Conservation (phyloP, 2,888 invertebrate genomes). For the Melieria picta region DNA sequence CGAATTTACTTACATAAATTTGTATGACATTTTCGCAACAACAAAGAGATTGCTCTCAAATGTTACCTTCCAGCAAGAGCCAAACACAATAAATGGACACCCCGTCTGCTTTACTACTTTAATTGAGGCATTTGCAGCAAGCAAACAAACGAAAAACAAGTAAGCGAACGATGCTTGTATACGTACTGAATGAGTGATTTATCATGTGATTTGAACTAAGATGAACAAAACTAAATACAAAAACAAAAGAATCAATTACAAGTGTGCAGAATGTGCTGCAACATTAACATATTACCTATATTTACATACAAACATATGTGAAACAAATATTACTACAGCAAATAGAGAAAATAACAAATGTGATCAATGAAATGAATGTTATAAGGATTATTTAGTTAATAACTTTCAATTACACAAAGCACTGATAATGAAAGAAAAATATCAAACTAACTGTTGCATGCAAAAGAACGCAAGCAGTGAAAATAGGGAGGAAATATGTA, state of each 20-base stretch:
- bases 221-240: slow-evolving; percentile 47
- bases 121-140: slow-evolving; percentile 30
- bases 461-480: too few species aligned
- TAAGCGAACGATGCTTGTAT: slow-evolving; percentile 48
- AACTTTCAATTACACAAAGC: too few species aligned
- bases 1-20: too few species aligned
- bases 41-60: neutral
- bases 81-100: neutral
- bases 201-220: slow-evolving; percentile 57
- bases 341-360: too few species aligned
- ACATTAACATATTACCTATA: slow-evolving; percentile 1
- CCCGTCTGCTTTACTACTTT: slow-evolving; percentile 7
- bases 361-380: too few species aligned
- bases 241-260: too few species aligned
- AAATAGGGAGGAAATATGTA: too few species aligned
- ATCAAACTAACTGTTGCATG: too few species aligned
- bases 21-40: neutral
- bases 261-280: too few species aligned
- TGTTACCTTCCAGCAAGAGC: neutral
- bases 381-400: too few species aligned
- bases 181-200: slow-evolving; percentile 60
- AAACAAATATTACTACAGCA: slow-evolving; percentile 20
- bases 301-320: slow-evolving; percentile 32
- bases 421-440: too few species aligned
- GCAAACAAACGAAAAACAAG: slow-evolving; percentile 28